These are phyloP conservation scores for Bergia puertoricense DNA, from an alignment of 92 coral and sea anemone genomes.

Conservation along the genomic window DNA sequence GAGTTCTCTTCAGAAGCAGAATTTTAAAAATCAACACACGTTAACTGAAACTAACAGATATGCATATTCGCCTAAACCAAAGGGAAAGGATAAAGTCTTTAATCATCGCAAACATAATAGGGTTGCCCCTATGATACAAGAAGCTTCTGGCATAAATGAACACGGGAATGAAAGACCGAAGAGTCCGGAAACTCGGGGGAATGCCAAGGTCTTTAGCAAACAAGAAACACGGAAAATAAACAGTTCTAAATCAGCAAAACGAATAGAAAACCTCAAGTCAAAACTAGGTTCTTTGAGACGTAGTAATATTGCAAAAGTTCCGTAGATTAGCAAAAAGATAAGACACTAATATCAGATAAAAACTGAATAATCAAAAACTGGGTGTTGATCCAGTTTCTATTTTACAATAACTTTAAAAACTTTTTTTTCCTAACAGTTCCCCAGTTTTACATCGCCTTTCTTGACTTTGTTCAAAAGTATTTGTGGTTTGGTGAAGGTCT, in stretches of 20 bases:
- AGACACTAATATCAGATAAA: too few species aligned
- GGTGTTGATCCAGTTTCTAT: too few species aligned
- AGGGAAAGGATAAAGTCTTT: background rate
- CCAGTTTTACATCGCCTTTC: too few species aligned
- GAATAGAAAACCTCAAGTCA: background rate
- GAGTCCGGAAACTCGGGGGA: background rate
- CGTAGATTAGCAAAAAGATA: background rate
- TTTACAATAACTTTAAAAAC: too few species aligned
- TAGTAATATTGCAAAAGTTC: background rate
- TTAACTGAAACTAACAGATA: background rate
- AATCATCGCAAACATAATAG: background rate
- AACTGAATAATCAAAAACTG: too few species aligned
- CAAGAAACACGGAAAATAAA: background rate
- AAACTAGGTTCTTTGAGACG: constrained; percentile 18
- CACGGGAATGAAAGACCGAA: background rate
- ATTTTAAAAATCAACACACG: background rate
- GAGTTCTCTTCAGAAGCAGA: background rate
- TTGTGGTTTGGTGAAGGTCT: too few species aligned
- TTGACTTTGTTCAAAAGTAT: too few species aligned
- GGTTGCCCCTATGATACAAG: background rate
- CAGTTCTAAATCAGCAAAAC: background rate
- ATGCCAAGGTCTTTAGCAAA: background rate
- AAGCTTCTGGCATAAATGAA: background rate
- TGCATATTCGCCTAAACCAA: background rate
- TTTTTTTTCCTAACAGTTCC: too few species aligned